Evolutionary conservation across 2,888 invertebrate species (phyloP), one percentile per base, ranked within the genome.

Genomic region (Scrobipalpa atriplicella): DNA sequence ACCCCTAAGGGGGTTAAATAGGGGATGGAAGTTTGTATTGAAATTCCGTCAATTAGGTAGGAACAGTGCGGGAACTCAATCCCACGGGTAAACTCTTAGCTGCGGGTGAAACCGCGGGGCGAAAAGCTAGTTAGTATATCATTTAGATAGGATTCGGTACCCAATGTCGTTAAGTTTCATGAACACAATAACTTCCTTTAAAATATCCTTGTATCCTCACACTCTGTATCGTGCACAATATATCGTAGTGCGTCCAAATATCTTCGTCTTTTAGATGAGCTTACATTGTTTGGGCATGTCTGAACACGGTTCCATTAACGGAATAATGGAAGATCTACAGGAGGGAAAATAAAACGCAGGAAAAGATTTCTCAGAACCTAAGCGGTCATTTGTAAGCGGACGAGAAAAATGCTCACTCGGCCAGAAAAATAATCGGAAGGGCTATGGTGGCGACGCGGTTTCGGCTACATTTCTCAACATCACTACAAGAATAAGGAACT

Each of bases 321-420:
- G 84, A 84, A 87, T 89, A 90, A 89, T 86, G 82, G 85, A 82
- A 85, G 85, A 86, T 85, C 82, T 84, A 78, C 82, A 81, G 82
- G 80, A 84, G 82, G 76, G 79, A 84, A 84, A 87, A 86, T 89
- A 87, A 86, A 87, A 87, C 78, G 87, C 81, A 78, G 81, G 79
- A 82, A 87, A 84, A 85, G 86, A 87, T 87, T 89, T 85, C 83
- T 84, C 77, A 80, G 80, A 81, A 81, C 84, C 82, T 85, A 85
- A 89, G 85, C 85, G 87, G 89, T 87, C 87, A 89, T 91, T 91
- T 90, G 87, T 90, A 87, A 87, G 87, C 84, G 81, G 84, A 78
- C 79, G 85, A 88, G 89, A 89, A 85, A 89, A 89, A 89, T 89
- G 87, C 81, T 87, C 82, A 81, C 82, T 87, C 86, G 84, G 78